Evolutionary conservation across 2,888 invertebrate species (phyloP), one percentile per base, ranked within the genome.

Genomic region (Noctua comes): DNA sequence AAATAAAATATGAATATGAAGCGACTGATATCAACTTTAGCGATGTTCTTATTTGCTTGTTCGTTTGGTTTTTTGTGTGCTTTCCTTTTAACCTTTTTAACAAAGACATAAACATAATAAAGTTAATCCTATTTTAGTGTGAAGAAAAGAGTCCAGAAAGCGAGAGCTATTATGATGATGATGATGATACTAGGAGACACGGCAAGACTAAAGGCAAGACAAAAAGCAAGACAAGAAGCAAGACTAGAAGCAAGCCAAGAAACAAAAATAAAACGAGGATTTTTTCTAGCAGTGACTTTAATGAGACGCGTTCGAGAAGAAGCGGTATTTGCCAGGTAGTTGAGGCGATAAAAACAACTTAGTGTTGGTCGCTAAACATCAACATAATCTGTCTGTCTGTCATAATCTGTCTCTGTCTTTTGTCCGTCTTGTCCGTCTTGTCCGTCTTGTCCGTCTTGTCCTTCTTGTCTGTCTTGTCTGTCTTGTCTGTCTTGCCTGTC

Each of bases 261-360:
- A 36, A 40, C 43, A 43, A n/a, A 18, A 43, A 78, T 5, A 71
- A 74, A 36, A 59, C 46, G 1, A 21, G 36, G 8, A 64, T 64
- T 36, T 16, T 18, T 1, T 43, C 74, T n/a, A 46, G 21, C 0
- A 72, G 27, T 7, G 54, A 75, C 13, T n/a, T 68, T 27, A 71
- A 80, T 62, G 10, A 18, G 36, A 68, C 27, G 18, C 62, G 10
- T 11, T 4, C 69, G 8, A 79, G 82, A 72, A 83, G 79, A 79
- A 43, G 21, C 13, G 82, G 82, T 31, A 72, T 83, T 72, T 83
- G 84, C 57, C 80, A 84, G 73, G 84, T 84, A 31, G 4, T 24
- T 51, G 21, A 31, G 21, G 10, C 62, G 4, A 31, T 21, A 64
- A 64, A 21, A 31, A 18, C 18, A n/a, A 31, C 18, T 18, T 18